Evolutionary conservation across 1,140 invertebrate genomes (phyloP).

Genomic region (Phocides pigmalion): DNA sequence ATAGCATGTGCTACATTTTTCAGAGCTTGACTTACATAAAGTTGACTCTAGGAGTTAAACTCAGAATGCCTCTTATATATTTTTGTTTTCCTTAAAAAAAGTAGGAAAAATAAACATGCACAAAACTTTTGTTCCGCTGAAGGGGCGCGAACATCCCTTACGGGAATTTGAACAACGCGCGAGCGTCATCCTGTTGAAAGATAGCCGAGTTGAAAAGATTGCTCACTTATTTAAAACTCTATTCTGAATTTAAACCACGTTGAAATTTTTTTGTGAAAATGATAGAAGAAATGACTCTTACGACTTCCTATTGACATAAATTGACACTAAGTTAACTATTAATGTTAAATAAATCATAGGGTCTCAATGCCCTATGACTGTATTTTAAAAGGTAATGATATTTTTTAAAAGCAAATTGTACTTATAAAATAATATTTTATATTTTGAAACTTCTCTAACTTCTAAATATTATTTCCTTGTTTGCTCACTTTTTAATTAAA

Average conservation of each 20-base stretch:
- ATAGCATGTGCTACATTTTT: neutral
- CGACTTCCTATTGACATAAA: too few species aligned
- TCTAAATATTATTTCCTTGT: too few species aligned
- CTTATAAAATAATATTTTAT: too few species aligned
- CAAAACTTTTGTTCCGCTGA: slow-evolving; percentile 2
- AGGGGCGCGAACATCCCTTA: slow-evolving; percentile 5
- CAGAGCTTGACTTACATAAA: too few species aligned
- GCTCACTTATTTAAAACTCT: slow-evolving; percentile 1
- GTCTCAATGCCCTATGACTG: too few species aligned
- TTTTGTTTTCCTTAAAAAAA: neutral
- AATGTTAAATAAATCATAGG: too few species aligned
- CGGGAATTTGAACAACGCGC: slow-evolving; percentile 18
- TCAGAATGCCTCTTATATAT: neutral
- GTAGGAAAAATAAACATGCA: slow-evolving; percentile 11
- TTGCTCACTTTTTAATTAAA: too few species aligned
- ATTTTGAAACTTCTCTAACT: too few species aligned
- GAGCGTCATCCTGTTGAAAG: slow-evolving; percentile 6
- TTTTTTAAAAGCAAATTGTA: too few species aligned
- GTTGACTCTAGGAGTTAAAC: neutral
- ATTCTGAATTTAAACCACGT: neutral
- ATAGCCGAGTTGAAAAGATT: slow-evolving; percentile 9
- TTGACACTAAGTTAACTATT: too few species aligned
- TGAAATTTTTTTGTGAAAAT: neutral
- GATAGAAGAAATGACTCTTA: neutral
- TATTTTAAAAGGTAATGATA: too few species aligned